Base-by-base conservation (phyloP, 2,113 vertebrate species). In the Phylloscopus whistleri region DNA sequence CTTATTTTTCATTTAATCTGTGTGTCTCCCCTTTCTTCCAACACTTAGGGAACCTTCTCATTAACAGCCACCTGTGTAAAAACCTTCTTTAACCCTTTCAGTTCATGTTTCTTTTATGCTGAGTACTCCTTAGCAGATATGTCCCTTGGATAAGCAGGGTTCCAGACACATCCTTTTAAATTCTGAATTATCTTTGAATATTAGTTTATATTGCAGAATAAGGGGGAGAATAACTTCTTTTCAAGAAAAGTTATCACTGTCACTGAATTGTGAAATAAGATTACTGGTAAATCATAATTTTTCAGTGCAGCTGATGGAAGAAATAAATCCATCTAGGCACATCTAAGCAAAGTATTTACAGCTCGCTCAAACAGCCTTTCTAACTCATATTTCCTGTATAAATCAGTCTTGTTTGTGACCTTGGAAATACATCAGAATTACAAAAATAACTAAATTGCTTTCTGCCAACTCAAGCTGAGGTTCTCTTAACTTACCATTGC, bases 311-410 rank as follows among this genome's bases (percentile, higher is more conserved):
- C 7, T 96, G 70, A 92, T 91, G 51, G 44, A 91, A 96, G 60
- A 96, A 90, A 83, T 95, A 96, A 96, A 95, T 97, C 83, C 55
- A 91, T 85, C 68, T 93, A 80, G 87, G n/a, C 63, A 94, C 43
- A 90, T 59, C 43, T 88, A 83, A 84, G 58, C 16, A 85, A 84
- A 70, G 43, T 94, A 96, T 96, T 97, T 94, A 89, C 2, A 30
- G 60, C 73, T 84, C 46, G 5, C 63, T 96, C 91, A 93, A 95
- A 89, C 35, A 92, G 58, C 24, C 28, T 93, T 94, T 93, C 79
- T 77, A 74, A 92, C 35, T 63, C 72, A 73, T 86, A 90, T 84
- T 86, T 79, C 85, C 66, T 78, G 11, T 79, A 80, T 80, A 97
- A 96, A 96, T 92, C 63, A 85, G 76, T 94, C 60, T 94, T 67